Evolutionary conservation across 2,888 invertebrate species (phyloP), one percentile per base, ranked within the genome.

Genomic region (Bugula neritina): DNA sequence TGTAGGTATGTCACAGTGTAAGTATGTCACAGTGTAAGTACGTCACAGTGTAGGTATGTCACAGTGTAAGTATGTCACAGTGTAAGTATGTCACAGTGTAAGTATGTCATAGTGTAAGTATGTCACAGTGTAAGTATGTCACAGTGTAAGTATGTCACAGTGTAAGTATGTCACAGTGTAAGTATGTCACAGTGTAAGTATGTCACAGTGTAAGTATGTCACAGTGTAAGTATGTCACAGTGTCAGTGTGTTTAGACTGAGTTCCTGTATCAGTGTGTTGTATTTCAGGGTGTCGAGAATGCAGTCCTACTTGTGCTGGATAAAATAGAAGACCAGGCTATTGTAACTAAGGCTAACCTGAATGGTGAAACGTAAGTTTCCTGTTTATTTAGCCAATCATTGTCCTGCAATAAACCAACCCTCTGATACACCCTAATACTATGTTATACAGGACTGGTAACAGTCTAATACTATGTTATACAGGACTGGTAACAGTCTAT

Each of bases 81-180:
- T n/a, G n/a, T n/a, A n/a, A 78, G 88, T 89, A 35, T 89, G 89
- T 79, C 83, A 87, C 74, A 85, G 86, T 79, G 86, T 84, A 77
- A 79, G 82, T 54, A 70, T n/a, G n/a, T n/a, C n/a, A n/a, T n/a
- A n/a, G n/a, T n/a, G n/a, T n/a, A n/a, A 78, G 88, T 89, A 35
- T 89, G 89, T 79, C 83, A 87, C 74, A 85, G 86, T 79, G 86
- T 84, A 77, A 79, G 82, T 54, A 70, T n/a, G n/a, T n/a, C n/a
- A n/a, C n/a, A n/a, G n/a, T n/a, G n/a, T n/a, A n/a, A 78, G 88
- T 89, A 35, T 89, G 89, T 79, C 83, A 87, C 74, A 85, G 86
- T 79, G 86, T 84, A 77, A 79, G 82, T 54, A 70, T n/a, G n/a
- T n/a, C n/a, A n/a, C n/a, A n/a, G n/a, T n/a, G n/a, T n/a, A n/a